Evolutionary conservation across 2,797 vertebrate species (phyloP).

Genomic region (Siniperca obscura): DNA sequence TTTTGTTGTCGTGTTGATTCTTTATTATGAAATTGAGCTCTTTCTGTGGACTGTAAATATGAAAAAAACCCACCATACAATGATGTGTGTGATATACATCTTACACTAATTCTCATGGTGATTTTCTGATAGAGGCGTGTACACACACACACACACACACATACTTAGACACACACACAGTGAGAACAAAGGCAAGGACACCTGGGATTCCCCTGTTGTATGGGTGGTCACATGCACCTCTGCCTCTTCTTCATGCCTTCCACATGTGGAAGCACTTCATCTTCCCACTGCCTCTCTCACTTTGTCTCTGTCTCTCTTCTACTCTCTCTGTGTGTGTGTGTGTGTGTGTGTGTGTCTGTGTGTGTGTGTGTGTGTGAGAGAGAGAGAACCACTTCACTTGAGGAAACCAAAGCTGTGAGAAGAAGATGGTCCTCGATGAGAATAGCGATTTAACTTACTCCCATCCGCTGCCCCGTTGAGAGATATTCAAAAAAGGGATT

Average conservation of each 20-base stretch:
- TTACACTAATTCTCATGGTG: slow-evolving; percentile 18
- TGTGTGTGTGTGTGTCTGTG: slow-evolving; percentile 20
- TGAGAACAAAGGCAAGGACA: slow-evolving; percentile 71
- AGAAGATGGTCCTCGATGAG: slow-evolving; percentile 47
- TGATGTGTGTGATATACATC: slow-evolving; percentile 5
- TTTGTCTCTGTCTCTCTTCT: slow-evolving; percentile 3
- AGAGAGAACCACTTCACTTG: slow-evolving; percentile 65
- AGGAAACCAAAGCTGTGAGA: slow-evolving; percentile 56
- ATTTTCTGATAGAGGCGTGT: background rate
- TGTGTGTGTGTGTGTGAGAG: slow-evolving; percentile 32
- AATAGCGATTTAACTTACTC: slow-evolving; percentile 16
- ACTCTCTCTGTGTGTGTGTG: slow-evolving; percentile 1
- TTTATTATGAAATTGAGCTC: background rate
- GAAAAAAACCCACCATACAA: background rate
- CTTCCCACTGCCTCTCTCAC: slow-evolving; percentile 59
- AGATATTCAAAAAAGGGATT: slow-evolving; percentile 13
- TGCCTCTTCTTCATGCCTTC: slow-evolving; percentile 73
- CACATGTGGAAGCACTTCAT: slow-evolving; percentile 85
- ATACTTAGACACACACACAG: slow-evolving; percentile 5
- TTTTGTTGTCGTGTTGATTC: background rate
- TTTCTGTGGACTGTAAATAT: background rate
- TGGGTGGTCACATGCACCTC: slow-evolving; percentile 83
- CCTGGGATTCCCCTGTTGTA: slow-evolving; percentile 79
- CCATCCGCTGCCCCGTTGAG: slow-evolving; percentile 9
- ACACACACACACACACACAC: background rate